Conservation (phyloP, 2,888 invertebrate genomes). For the Caradrina clavipalpis region DNA sequence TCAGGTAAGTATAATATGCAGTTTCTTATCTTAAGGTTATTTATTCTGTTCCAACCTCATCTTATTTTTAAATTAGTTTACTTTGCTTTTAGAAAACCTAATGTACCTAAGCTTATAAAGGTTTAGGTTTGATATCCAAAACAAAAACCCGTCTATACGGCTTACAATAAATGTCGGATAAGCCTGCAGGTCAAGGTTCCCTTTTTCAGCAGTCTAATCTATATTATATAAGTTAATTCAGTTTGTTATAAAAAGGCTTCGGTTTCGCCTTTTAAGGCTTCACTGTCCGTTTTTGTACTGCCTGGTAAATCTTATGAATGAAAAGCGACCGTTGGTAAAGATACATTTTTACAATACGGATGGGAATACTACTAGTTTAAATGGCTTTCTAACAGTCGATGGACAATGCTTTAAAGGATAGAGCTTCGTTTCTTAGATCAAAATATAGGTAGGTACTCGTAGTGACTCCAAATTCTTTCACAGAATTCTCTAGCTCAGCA, state of each 20-base stretch:
- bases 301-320: slow-evolving; percentile 1
- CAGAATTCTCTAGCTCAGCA: slow-evolving; percentile 16
- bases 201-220: slow-evolving; percentile 20
- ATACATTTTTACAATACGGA: not conserved
- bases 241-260: slow-evolving; percentile 22
- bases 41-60: slow-evolving; percentile 5
- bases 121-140: slow-evolving; percentile 1
- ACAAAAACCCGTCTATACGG: slow-evolving; percentile 16
- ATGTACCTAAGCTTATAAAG: not conserved
- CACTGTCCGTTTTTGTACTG: not conserved
- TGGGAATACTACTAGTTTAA: not conserved
- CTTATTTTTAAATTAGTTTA: slow-evolving; percentile 31
- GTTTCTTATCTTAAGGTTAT: slow-evolving; percentile 23
- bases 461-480: slow-evolving; percentile 5
- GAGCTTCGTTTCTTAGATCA: slow-evolving; percentile 9
- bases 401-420: not conserved
- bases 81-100: not conserved
- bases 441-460: slow-evolving; percentile 3
- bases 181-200: slow-evolving; percentile 32
- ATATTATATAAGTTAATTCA: slow-evolving; percentile 15
- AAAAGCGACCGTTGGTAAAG: not conserved
- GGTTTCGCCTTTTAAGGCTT: slow-evolving; percentile 19
- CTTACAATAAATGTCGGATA: slow-evolving; percentile 19
- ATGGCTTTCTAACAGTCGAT: not conserved
- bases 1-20: slow-evolving; percentile 26